phyloP scores from a whole-genome alignment of 2,113 vertebrate species.

The Cryptotis parvus region DNA sequence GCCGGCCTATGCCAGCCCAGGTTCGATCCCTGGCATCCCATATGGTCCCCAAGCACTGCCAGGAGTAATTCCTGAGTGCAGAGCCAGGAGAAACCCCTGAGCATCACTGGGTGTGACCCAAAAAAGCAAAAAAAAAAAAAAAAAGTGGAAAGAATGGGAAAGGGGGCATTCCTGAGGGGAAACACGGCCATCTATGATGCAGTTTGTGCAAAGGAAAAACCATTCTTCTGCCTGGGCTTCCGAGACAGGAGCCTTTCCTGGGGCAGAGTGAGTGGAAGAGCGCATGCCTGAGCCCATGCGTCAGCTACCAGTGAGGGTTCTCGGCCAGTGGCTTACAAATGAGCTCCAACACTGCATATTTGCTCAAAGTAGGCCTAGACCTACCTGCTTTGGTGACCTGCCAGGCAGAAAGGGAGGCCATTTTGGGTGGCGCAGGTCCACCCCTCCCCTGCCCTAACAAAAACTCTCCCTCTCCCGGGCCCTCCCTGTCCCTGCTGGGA shows the following conservation, averaged over 20 bases:
- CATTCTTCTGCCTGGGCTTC: background rate
- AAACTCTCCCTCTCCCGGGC: background rate
- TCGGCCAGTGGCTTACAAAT: background rate
- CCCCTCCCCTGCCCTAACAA: background rate
- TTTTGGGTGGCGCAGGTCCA: background rate
- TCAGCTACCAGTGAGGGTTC: no score
- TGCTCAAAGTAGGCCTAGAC: slow-evolving; percentile 37
- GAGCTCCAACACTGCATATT: background rate
- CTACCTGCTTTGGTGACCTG: background rate
- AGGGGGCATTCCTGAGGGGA: background rate
- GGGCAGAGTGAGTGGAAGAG: no score
- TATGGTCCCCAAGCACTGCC: no score
- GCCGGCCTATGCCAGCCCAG: no score
- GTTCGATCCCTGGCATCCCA: no score
- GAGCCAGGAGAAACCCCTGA: no score
- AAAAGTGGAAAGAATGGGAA: background rate
- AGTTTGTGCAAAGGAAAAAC: background rate
- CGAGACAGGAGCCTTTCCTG: background rate
- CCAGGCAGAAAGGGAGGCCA: slow-evolving; percentile 28
- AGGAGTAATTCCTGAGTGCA: no score
- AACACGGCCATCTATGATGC: background rate
- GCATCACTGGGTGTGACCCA: no score
- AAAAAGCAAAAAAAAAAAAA: no score
- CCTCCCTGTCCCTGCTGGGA: background rate
- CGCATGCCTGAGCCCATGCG: rapidly evolving